Evolutionary conservation across 2,888 invertebrate species (phyloP).

Genomic region (Vannuccia rotundouncinata): DNA sequence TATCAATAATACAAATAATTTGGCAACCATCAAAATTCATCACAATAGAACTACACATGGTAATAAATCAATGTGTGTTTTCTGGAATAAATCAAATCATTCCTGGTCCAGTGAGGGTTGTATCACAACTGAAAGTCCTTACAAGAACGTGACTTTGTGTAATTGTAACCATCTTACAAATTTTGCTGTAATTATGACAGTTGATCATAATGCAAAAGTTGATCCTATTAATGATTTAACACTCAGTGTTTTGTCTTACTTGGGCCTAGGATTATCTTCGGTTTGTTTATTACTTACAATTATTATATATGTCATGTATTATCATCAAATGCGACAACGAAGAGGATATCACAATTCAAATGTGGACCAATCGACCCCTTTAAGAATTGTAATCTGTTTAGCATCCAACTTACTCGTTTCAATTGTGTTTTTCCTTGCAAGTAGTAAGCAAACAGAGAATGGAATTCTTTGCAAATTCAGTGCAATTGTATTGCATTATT

Average conservation of each 20-base stretch:
- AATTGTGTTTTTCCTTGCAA: too few species aligned
- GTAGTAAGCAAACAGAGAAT: too few species aligned
- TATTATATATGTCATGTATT: neutral
- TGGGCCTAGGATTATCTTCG: neutral
- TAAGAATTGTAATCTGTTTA: too few species aligned
- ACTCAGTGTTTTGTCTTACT: neutral
- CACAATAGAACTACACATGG: neutral
- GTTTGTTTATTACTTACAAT: neutral
- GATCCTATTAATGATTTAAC: neutral
- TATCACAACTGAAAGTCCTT: neutral
- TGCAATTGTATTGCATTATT: too few species aligned
- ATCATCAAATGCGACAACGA: neutral
- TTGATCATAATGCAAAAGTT: neutral
- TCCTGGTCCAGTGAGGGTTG: neutral
- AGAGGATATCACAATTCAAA: neutral
- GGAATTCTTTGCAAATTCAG: too few species aligned
- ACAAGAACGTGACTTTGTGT: neutral
- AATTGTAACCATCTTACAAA: neutral
- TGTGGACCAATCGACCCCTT: too few species aligned
- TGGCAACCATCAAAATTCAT: neutral
- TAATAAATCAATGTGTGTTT: neutral
- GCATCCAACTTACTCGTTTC: too few species aligned
- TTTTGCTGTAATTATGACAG: neutral
- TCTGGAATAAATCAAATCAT: neutral
- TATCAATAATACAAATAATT: neutral